Conservation (phyloP, 2,113 vertebrate species). For the Geothlypis trichas region DNA sequence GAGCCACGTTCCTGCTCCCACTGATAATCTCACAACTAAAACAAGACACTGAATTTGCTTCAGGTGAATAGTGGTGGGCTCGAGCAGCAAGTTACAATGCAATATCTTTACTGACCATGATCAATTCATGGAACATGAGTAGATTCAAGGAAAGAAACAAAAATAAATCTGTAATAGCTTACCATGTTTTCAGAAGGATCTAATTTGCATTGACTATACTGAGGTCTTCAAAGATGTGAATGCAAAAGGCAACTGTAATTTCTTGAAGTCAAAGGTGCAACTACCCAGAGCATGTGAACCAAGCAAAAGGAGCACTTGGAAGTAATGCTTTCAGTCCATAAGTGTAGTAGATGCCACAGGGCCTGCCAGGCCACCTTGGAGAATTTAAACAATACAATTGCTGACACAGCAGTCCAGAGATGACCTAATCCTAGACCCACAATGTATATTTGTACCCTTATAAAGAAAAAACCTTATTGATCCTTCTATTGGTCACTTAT, state of each 20-base stretch:
- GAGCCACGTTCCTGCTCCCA: neutral
- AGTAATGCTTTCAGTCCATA: neutral
- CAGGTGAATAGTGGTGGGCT: neutral
- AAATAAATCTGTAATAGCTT: neutral
- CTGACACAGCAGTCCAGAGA: too few species aligned
- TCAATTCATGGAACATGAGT: neutral
- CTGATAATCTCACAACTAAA: neutral
- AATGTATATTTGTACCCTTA: too few species aligned
- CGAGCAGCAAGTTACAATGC: neutral
- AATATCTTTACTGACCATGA: neutral
- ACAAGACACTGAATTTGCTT: neutral
- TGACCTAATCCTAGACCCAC: too few species aligned
- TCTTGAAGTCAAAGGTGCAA: neutral
- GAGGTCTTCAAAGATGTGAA: neutral
- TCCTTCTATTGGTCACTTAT: too few species aligned
- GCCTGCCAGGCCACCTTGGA: too few species aligned
- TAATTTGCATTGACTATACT: neutral
- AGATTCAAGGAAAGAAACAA: neutral
- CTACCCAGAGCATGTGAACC: fast-evolving
- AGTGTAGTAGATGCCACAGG: too few species aligned
- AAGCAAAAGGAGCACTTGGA: neutral
- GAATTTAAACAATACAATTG: too few species aligned
- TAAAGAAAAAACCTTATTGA: too few species aligned
- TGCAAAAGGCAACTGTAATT: neutral
- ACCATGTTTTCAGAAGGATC: neutral